Conservation (phyloP, 2,888 invertebrate genomes). For the Perithous albicinctus region DNA sequence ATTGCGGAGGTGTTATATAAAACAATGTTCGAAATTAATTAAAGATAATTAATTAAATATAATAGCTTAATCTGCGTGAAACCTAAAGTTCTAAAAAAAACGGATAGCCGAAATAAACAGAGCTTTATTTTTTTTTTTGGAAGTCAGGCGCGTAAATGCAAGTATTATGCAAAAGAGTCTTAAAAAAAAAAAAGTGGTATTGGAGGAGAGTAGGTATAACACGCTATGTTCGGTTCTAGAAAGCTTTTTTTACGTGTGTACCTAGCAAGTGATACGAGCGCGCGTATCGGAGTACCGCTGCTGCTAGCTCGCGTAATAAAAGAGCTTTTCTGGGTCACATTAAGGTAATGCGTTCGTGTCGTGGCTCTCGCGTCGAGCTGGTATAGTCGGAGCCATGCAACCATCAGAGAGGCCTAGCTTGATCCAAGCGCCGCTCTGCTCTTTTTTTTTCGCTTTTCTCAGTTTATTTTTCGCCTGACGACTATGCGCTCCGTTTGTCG, state of each 20-base stretch:
- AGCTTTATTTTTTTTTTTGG: not conserved
- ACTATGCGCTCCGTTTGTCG: constrained; percentile 10
- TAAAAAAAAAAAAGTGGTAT: constrained; percentile 18
- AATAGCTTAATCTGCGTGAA: not conserved
- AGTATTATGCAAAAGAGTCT: constrained; percentile 31
- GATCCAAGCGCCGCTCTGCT: constrained; percentile 21
- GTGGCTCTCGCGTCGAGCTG: constrained; percentile 68
- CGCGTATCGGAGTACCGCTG: constrained; percentile 53
- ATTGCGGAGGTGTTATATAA: too few species aligned
- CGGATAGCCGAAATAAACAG: constrained; percentile 2
- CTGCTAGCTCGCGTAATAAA: constrained; percentile 76
- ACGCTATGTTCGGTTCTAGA: constrained; percentile 9
- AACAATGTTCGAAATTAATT: too few species aligned
- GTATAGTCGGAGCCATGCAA: constrained; percentile 54
- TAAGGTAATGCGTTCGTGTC: constrained; percentile 80
- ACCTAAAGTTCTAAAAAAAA: not conserved
- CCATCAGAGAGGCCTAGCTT: constrained; percentile 20
- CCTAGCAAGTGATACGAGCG: constrained; percentile 58
- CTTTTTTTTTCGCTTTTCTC: constrained; percentile 8
- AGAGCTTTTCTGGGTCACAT: constrained; percentile 82
- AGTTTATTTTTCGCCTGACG: constrained; percentile 7
- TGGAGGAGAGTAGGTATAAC: not conserved
- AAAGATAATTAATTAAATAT: too few species aligned
- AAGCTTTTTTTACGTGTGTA: constrained; percentile 47
- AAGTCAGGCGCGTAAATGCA: constrained; percentile 15